Evolutionary conservation across 1,140 invertebrate genomes (phyloP).

Genomic region (Apocrypta bakeri): DNA sequence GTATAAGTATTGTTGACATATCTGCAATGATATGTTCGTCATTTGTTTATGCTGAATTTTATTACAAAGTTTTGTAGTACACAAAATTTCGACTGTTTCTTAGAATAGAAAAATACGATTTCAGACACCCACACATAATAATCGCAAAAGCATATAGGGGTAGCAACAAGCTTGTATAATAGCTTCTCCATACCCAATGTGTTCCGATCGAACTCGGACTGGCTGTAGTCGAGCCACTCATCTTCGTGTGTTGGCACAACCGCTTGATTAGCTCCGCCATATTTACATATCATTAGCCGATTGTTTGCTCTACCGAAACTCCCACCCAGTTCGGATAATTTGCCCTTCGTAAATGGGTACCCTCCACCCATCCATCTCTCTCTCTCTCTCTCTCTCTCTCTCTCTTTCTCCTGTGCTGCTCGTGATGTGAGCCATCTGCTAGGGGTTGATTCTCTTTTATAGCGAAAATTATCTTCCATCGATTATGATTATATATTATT

Average conservation of each 20-base stretch:
- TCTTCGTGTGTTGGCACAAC: constrained; percentile 71
- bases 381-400: neutral
- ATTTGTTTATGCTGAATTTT: too few relatives aligned
- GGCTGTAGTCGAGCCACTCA: constrained; percentile 55
- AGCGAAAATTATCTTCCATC: too few relatives aligned
- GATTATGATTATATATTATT: too few relatives aligned
- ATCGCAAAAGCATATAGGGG: neutral
- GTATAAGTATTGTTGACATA: too few relatives aligned
- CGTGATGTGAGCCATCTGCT: neutral
- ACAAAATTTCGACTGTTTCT: too few relatives aligned
- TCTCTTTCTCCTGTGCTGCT: neutral
- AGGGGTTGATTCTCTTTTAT: too few relatives aligned
- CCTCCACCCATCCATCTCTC: too few relatives aligned
- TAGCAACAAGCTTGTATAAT: constrained; percentile 48
- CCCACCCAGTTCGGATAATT: constrained; percentile 15
- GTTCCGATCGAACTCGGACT: constrained; percentile 67
- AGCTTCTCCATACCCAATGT: constrained; percentile 58
- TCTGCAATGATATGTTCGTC: too few relatives aligned
- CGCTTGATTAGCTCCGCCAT: constrained; percentile 73
- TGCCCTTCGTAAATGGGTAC: constrained; percentile 14
- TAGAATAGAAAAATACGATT: constrained; percentile 30
- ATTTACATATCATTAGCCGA: constrained; percentile 74
- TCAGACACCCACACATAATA: neutral
- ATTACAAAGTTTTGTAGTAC: too few relatives aligned
- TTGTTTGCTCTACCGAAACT: constrained; percentile 67